Evolutionary conservation across 1,140 invertebrate species (phyloP), one percentile per base, ranked within the genome.

Genomic region (Nasonia longicornis): DNA sequence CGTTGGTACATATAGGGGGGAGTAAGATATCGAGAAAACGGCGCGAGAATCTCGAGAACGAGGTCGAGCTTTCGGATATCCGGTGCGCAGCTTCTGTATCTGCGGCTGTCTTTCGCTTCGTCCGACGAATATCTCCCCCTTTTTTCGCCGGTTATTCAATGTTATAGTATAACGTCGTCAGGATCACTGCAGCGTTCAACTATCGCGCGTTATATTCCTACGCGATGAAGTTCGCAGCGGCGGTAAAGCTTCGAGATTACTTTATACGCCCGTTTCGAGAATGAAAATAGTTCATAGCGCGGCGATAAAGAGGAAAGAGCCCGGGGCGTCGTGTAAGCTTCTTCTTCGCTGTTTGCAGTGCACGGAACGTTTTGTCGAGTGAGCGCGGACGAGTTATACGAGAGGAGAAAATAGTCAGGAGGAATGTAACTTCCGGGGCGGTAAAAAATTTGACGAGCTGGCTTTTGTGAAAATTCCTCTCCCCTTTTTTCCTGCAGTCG

Each of bases 41-140:
- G 80, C 12, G 74, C 69, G 48, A 77, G 69, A 81, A 81, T 81
- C 69, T 77, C 16, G 69, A 76, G 48, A 81, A 77, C 67, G 80
- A 71, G 80, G 66, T 58, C 58, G 74, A 72, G 80, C 26, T 72
- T 75, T 77, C 69, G 74, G 67, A 69, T 77, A 72, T 81, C 66
- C 72, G 78, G 38, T 7, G 22, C 26, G 22, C 26, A 52, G 26
- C 66, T 12, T 31, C 26, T 31, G 48, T 76, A 81, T 76, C 73
- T 26, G 26, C 26, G 71, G 73, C 8, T 63, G 64, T 48, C 16
- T n/a, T n/a, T 20, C 6, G 1, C 52, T 58, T n/a, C 45, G n/a
- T 45, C 42, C 52, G 70, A 31, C 31, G 14, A 66, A 67, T 29
- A 29, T 45, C 42, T 76, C 14, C 0, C 20, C 14, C 16, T 0